A percentile compares a stretch with the other conserved stretches of the same genome.
These are phyloP conservation scores for Mellilla xanthometata DNA, from an alignment of 2,888 invertebrate species.

Conservation along the genomic window DNA sequence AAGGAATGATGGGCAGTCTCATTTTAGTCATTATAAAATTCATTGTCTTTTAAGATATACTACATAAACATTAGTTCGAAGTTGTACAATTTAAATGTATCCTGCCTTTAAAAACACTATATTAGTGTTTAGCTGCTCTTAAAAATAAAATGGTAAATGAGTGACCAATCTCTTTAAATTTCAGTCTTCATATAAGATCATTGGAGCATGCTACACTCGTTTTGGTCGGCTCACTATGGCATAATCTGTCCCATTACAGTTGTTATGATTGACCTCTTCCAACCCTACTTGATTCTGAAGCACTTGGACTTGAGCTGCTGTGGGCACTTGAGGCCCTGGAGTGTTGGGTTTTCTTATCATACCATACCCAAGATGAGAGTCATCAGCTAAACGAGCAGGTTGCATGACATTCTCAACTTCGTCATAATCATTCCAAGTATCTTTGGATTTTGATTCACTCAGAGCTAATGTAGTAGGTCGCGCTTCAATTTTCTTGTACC, in stretches of 20 bases:
- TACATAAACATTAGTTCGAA: not conserved
- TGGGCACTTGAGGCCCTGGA: slow-evolving; percentile 78
- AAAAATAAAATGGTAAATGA: slow-evolving; percentile 37
- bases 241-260: slow-evolving; percentile 90
- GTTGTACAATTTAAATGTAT: not conserved
- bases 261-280: slow-evolving; percentile 85
- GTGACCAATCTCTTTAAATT: slow-evolving; percentile 50
- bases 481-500: slow-evolving; percentile 87
- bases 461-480: slow-evolving; percentile 80
- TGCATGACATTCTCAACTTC: slow-evolving; percentile 87
- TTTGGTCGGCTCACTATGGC: slow-evolving; percentile 93
- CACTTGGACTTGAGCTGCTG: slow-evolving; percentile 75
- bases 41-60: slow-evolving; percentile 9
- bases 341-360: slow-evolving; percentile 86
- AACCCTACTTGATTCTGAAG: slow-evolving; percentile 69
- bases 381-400: slow-evolving; percentile 88
- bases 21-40: slow-evolving; percentile 29
- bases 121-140: slow-evolving; percentile 7
- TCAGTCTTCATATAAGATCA: slow-evolving; percentile 61
- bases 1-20: slow-evolving; percentile 61
- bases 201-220: slow-evolving; percentile 84
- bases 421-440: slow-evolving; percentile 89
- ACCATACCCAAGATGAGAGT: slow-evolving; percentile 91
- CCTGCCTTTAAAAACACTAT: not conserved
- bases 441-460: slow-evolving; percentile 67